Conservation (phyloP, 2,888 invertebrate genomes). For the Drepana falcataria region DNA sequence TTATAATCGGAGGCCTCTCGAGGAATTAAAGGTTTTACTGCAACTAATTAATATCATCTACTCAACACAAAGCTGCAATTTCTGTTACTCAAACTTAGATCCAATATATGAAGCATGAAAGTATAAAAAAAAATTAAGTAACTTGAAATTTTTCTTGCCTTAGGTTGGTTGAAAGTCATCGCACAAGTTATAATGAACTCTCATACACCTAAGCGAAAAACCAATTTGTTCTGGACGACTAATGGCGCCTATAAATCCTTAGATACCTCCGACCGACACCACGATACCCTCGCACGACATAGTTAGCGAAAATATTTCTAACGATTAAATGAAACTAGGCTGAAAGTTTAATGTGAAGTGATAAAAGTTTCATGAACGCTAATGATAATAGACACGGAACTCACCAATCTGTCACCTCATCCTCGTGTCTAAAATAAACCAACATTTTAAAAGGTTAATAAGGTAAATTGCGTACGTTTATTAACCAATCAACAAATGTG, state of each 20-base stretch:
- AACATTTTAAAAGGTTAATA: conserved; percentile 29
- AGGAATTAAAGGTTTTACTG: no score
- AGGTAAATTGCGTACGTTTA: conserved; percentile 14
- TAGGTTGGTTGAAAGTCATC: no score
- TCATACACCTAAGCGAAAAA: conserved; percentile 19
- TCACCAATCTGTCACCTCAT: conserved; percentile 34
- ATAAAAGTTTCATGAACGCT: conserved; percentile 48
- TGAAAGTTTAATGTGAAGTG: conserved; percentile 37
- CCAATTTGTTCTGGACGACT: conserved; percentile 40
- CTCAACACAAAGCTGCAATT: no score
- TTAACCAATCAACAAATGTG: conserved; percentile 4
- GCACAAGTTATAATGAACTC: no score
- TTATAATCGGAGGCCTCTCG: no score
- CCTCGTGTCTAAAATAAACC: conserved; percentile 22
- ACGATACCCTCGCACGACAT: conserved; percentile 16
- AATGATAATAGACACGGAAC: conserved; percentile 49
- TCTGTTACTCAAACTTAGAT: no score
- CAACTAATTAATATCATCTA: no score
- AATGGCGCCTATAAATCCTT: conserved; percentile 45
- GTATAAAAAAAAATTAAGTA: no score
- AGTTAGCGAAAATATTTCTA: conserved; percentile 35
- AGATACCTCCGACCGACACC: conserved; percentile 24
- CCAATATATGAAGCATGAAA: no score
- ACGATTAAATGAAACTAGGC: conserved; percentile 36
- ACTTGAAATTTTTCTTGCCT: no score